phyloP scores from a whole-genome alignment of 2,888 invertebrate species.

The Osmoderma eremita region DNA sequence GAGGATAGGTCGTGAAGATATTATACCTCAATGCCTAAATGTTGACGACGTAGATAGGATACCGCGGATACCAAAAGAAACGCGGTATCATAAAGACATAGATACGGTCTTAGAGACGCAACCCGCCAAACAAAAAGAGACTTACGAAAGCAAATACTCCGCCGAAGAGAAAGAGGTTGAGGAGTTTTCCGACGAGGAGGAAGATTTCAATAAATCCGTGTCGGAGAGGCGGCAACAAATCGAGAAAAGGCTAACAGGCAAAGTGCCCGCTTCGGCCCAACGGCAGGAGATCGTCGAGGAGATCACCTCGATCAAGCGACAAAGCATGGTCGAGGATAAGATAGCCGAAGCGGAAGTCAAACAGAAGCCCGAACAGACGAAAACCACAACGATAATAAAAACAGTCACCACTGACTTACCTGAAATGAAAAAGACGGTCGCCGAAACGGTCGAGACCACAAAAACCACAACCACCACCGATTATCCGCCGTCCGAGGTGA shows the following conservation, averaged over 20 bases:
- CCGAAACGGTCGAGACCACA: constrained; percentile 46
- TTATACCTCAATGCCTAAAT: constrained; percentile 85
- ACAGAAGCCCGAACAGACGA: constrained; percentile 51
- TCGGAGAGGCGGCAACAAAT: constrained; percentile 82
- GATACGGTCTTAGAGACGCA: constrained; percentile 59
- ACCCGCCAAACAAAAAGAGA: constrained; percentile 56
- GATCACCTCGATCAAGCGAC: constrained; percentile 74
- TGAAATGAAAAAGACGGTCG: constrained; percentile 47
- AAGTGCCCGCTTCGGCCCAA: constrained; percentile 77
- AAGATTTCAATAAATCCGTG: constrained; percentile 74
- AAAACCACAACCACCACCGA: constrained; percentile 46
- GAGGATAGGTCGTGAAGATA: constrained; percentile 90
- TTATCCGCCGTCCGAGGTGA: constrained; percentile 43
- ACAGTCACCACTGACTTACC: constrained; percentile 45
- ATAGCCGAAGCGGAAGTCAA: constrained; percentile 69
- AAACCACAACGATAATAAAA: constrained; percentile 54
- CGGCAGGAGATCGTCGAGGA: constrained; percentile 79
- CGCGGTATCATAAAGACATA: constrained; percentile 75
- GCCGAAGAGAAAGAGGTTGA: constrained; percentile 82
- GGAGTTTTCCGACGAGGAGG: constrained; percentile 67
- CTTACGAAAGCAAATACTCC: constrained; percentile 80
- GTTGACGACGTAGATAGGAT: constrained; percentile 65
- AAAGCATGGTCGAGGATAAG: constrained; percentile 68
- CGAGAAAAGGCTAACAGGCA: constrained; percentile 76
- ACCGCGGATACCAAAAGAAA: constrained; percentile 66